Evolutionary conservation across 2,888 invertebrate genomes (phyloP).

Genomic region (Pheosia gnoma): DNA sequence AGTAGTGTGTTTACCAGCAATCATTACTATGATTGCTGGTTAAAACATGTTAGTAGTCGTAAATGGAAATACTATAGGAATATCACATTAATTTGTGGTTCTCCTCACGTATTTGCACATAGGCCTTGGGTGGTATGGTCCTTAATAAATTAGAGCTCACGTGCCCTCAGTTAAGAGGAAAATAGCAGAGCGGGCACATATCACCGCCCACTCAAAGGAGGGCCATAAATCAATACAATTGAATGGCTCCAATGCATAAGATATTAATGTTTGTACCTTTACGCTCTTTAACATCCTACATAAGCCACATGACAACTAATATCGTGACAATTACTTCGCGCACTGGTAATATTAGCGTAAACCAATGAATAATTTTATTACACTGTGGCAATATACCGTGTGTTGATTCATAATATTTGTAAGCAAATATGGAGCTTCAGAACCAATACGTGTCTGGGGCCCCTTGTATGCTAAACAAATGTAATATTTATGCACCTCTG

Average conservation of each 20-base stretch:
- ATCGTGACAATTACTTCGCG: background rate
- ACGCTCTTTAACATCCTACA: constrained; percentile 32
- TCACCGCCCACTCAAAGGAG: constrained; percentile 64
- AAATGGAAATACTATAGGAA: background rate
- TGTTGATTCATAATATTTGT: constrained; percentile 25
- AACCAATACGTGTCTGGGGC: constrained; percentile 53
- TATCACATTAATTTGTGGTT: constrained; percentile 15
- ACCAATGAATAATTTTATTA: constrained; percentile 1
- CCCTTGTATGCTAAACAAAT: constrained; percentile 68
- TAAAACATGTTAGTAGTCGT: too few relatives aligned
- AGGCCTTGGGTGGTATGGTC: constrained; percentile 23
- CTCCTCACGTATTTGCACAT: constrained; percentile 11
- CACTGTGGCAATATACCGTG: constrained; percentile 18
- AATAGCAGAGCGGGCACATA: constrained; percentile 52
- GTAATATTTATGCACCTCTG: constrained; percentile 66
- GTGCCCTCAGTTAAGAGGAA: constrained; percentile 41
- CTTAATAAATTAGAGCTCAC: constrained; percentile 54
- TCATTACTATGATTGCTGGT: too few relatives aligned
- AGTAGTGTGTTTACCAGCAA: too few relatives aligned
- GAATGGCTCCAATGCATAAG: constrained; percentile 62
- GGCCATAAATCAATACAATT: constrained; percentile 67
- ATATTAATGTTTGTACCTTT: constrained; percentile 46
- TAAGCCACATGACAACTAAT: constrained; percentile 21
- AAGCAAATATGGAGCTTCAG: constrained; percentile 34
- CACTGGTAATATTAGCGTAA: constrained; percentile 12